These are phyloP conservation scores for Chrysodeixis includens DNA, from an alignment of 2,888 invertebrate genomes.

Conservation along the genomic window DNA sequence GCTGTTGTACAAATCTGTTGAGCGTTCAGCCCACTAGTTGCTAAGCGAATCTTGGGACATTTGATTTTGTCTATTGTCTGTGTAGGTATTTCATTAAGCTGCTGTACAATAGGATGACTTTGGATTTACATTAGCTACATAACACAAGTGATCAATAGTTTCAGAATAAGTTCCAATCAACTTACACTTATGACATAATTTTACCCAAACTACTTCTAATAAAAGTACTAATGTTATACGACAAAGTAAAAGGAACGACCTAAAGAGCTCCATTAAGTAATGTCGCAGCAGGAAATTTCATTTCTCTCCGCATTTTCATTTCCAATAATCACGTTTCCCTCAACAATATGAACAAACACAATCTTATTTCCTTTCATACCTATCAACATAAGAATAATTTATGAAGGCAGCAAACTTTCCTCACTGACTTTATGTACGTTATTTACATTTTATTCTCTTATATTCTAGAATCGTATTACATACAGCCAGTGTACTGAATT, in stretches of 20 bases:
- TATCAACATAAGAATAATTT: constrained; percentile 55
- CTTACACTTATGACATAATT: not conserved
- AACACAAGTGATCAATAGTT: not conserved
- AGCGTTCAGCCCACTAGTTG: constrained; percentile 84
- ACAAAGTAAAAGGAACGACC: constrained; percentile 1
- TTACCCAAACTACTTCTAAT: not conserved
- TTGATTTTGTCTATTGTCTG: constrained; percentile 67
- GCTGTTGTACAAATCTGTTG: constrained; percentile 85
- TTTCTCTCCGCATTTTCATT: constrained; percentile 33
- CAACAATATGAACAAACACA: constrained; percentile 40
- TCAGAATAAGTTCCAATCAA: not conserved
- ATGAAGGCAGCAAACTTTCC: constrained; percentile 47
- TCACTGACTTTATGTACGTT: constrained; percentile 50
- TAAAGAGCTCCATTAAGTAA: not conserved
- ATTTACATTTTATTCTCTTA: constrained; percentile 54
- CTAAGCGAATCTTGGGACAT: constrained; percentile 78
- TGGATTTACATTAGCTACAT: constrained; percentile 21
- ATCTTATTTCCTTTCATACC: constrained; percentile 41
- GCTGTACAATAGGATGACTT: constrained; percentile 50
- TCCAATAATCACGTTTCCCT: constrained; percentile 42
- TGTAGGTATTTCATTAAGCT: constrained; percentile 63
- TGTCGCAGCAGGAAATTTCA: constrained; percentile 21
- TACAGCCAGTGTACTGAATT: constrained; percentile 39
- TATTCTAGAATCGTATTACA: constrained; percentile 50
- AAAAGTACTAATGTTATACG: constrained; percentile 14